Evolutionary conservation across 2,888 invertebrate species (phyloP).

Genomic region (Orchesellides sinensis): DNA sequence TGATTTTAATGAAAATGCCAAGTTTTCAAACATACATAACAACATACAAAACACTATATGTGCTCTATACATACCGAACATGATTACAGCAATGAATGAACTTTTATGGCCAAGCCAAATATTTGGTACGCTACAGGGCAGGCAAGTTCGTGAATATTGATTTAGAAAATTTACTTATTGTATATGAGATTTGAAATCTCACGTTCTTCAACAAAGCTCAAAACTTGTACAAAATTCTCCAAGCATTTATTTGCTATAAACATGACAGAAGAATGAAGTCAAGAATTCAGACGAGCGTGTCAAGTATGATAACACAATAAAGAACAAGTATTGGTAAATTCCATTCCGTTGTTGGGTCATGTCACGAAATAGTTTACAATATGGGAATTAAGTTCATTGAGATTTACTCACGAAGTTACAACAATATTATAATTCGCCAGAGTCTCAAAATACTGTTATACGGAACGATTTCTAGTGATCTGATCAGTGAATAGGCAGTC

Average conservation of each 20-base stretch:
- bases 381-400: not conserved
- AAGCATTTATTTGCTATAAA: too few relatives aligned
- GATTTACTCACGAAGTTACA: not conserved
- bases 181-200: not conserved
- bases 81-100: too few relatives aligned
- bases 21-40: too few relatives aligned
- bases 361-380: constrained; percentile 1
- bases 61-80: too few relatives aligned
- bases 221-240: too few relatives aligned
- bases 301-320: not conserved
- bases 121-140: constrained; percentile 9
- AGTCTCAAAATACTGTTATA: not conserved
- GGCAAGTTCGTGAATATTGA: constrained; percentile 32
- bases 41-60: too few relatives aligned
- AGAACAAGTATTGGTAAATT: not conserved
- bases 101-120: too few relatives aligned
- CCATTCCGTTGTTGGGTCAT: constrained; percentile 3
- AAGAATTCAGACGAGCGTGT: constrained; percentile 1
- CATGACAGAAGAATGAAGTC: too few relatives aligned
- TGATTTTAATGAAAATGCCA: too few relatives aligned
- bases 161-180: not conserved
- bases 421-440: too few relatives aligned
- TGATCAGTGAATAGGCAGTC: too few relatives aligned
- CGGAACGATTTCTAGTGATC: constrained; percentile 5
- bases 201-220: not conserved